Evolutionary conservation across 2,113 vertebrate species (phyloP), one percentile per base, ranked within the genome.

Genomic region (Oxyura jamaicensis): DNA sequence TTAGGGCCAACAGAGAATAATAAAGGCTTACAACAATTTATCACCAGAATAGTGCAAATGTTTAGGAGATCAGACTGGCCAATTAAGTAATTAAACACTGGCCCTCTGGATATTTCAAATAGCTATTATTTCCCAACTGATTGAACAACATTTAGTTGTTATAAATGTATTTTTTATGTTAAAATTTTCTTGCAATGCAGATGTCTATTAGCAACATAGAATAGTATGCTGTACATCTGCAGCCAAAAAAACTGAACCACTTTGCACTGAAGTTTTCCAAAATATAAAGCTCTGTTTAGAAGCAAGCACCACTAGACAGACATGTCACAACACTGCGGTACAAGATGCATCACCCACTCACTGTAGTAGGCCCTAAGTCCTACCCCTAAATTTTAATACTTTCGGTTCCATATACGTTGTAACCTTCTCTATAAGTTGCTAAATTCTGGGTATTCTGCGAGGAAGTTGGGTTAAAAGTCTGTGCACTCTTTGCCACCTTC

Each of bases 321-420:
- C 98, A 98, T 98, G 98, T 98, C 98, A 98, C 99, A 98, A 98
- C 98, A 99, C 96, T 96, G 97, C 97, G 93, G 98, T 98, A 98
- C 98, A 98, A 98, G 98, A 98, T 98, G 98, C 98, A 99, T 97
- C 97, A 98, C 97, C 98, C 98, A 99, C 98, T 99, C 98, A 98
- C 99, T 98, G 98, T 97, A 98, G 98, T 97, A 98, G 98, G 98
- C 99, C 98, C 99, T 99, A 99, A 99, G 93, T 99, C 99, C 99
- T 99, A 99, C 99, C 99, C 99, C 99, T 99, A 99, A 99, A 99
- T 99, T 98, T 99, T 99, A 99, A 99, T 99, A 99, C 99, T 99
- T 98, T 99, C 99, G 98, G 99, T 99, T 99, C 99, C 99, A 99
- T 99, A 99, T 98, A 99, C 99, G 99, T 99, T 99, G 99, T 99